Evolutionary conservation across 1,140 invertebrate species (phyloP).

Genomic region (Calephelis virginiensis): DNA sequence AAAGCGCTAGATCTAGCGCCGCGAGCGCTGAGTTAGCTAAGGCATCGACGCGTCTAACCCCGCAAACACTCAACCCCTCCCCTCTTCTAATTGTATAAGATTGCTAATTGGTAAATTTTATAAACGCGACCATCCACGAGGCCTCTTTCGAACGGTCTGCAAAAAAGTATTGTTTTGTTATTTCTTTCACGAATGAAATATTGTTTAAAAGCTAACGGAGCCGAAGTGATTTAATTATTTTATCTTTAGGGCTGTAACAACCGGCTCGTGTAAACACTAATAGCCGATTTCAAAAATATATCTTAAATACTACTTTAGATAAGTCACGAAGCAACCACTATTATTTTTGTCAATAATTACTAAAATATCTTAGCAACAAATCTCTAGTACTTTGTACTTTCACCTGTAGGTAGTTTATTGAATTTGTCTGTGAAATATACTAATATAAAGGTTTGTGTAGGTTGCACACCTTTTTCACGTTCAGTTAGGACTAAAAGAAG

Average conservation of each 20-base stretch:
- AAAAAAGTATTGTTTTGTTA: slow-evolving; percentile 12
- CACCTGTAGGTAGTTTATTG: too few relatives aligned
- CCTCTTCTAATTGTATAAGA: slow-evolving; percentile 76
- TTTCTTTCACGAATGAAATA: background rate
- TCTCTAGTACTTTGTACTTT: too few relatives aligned
- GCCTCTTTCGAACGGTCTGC: slow-evolving; percentile 29
- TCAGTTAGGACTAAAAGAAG: too few relatives aligned
- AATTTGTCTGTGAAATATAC: too few relatives aligned
- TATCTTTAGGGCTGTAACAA: background rate
- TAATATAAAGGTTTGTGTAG: too few relatives aligned
- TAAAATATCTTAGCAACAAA: too few relatives aligned
- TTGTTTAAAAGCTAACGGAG: background rate
- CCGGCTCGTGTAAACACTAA: background rate
- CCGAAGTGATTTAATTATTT: background rate
- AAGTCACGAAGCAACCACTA: too few relatives aligned
- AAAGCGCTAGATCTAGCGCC: slow-evolving; percentile 26
- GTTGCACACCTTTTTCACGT: too few relatives aligned
- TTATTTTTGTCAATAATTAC: too few relatives aligned
- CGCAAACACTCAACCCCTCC: slow-evolving; percentile 41
- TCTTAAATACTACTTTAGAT: too few relatives aligned
- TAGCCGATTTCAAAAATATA: too few relatives aligned
- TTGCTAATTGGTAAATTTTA: slow-evolving; percentile 79
- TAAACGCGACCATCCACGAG: slow-evolving; percentile 70
- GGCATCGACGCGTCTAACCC: slow-evolving; percentile 26
- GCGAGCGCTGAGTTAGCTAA: slow-evolving; percentile 33